Base-by-base conservation (phyloP, 30 jellyfish, hydroid and myxozoan species). In the Sanderia malayensis region DNA sequence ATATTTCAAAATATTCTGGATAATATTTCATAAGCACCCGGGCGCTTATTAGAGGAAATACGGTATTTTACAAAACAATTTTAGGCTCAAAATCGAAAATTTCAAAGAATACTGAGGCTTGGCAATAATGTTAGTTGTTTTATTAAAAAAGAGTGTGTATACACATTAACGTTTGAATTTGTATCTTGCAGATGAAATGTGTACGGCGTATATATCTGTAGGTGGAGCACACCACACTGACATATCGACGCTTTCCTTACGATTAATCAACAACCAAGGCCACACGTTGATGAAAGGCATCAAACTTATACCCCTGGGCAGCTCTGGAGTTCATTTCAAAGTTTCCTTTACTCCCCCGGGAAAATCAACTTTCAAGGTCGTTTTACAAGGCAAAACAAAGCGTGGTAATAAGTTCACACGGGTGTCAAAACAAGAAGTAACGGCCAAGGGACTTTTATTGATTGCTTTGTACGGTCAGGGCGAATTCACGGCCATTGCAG, bases 201-300 rank as follows among this genome's bases (percentile, higher is more conserved):
- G 81, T 58, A 77, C 52, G 44, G 44, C 61, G 2, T 53, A 41
- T 28, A 37, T 63, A 18, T 63, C 89, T 6, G 47, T 77, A 7
- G 89, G 81, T 8, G 89, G 89, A 19, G 81, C 89, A 23, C 69
- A 77, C 28, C 81, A 77, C 66, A 77, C 89, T 1, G 70, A 67
- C 58, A 49, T 0, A 22, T 62, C 80, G 15, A 34, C 81, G 3
- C 69, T 77, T 34, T 13, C 71, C 11, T 24, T 77, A 27, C 81
- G 89, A 17, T 68, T 77, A 4, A 65, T 59, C 4, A 78, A 77
- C 58, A 27, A 66, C 22, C 53, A 77, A 55, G 89, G 89, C 10
- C 49, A 32, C 28, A 77, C 89, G 53, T 41, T 77, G 34, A 70
- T 26, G 70, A 77, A 77, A 25, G 89, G 74, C 46, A 64, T 77